These are phyloP conservation scores for Nycteola revayana DNA, from an alignment of 2,888 invertebrate genomes.

Conservation along the genomic window DNA sequence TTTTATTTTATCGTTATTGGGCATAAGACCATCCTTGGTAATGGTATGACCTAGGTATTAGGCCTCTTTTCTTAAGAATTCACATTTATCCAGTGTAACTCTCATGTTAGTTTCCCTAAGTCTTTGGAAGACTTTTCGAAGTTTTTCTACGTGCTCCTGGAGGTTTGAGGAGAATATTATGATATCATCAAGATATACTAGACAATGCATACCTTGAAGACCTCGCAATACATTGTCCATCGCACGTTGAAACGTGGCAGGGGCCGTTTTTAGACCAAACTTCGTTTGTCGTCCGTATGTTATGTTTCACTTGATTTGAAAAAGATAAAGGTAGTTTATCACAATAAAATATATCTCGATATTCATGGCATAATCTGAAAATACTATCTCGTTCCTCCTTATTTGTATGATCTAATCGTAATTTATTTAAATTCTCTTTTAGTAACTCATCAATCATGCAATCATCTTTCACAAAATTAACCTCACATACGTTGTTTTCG, in stretches of 20 bases:
- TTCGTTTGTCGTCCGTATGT: constrained; percentile 23
- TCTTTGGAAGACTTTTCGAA: constrained; percentile 3
- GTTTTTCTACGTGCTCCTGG: constrained; percentile 24
- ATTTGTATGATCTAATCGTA: constrained; percentile 24
- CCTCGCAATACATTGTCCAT: constrained; percentile 49
- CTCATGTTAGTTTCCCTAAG: constrained; percentile 2
- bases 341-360: no score
- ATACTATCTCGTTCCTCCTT: constrained; percentile 27
- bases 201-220: constrained; percentile 38
- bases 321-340: constrained; percentile 22
- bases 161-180: constrained; percentile 33
- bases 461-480: background rate
- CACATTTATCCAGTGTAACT: constrained; percentile 3
- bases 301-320: constrained; percentile 32
- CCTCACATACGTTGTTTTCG: background rate
- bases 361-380: constrained; percentile 22
- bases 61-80: constrained; percentile 4
- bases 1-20: constrained; percentile 33
- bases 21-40: constrained; percentile 5
- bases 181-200: constrained; percentile 47
- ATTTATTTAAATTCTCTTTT: constrained; percentile 11
- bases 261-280: constrained; percentile 37
- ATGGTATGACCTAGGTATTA: constrained; percentile 5
- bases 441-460: background rate
- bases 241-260: constrained; percentile 49